These are phyloP conservation scores for Delichon dasypus DNA, from an alignment of 2,797 vertebrate species.

Conservation along the genomic window DNA sequence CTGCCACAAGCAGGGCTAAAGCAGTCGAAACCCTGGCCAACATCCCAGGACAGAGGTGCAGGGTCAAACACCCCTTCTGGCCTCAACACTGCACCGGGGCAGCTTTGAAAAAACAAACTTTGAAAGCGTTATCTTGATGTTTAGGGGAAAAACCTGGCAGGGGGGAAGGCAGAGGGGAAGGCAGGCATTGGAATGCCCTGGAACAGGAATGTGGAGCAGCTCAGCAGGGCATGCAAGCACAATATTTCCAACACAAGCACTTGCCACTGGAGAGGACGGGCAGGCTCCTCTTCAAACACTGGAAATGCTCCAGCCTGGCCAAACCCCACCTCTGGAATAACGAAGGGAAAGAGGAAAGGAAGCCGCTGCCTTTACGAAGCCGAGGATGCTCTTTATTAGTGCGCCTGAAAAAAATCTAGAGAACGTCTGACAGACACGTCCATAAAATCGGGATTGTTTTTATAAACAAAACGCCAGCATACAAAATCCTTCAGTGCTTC, in stretches of 20 bases:
- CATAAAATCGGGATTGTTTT: conserved; percentile 5
- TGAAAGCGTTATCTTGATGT: neutral
- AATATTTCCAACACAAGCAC: neutral
- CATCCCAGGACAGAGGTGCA: fast-evolving
- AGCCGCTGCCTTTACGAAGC: conserved; percentile 55
- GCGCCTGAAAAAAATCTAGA: conserved; percentile 58
- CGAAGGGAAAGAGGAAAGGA: neutral
- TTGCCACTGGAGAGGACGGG: fast-evolving
- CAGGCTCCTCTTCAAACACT: neutral
- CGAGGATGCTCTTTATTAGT: conserved; percentile 74
- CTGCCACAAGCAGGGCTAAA: neutral
- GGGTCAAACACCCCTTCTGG: neutral
- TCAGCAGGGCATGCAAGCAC: fast-evolving
- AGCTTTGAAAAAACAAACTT: fast-evolving
- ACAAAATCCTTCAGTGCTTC: conserved; percentile 64
- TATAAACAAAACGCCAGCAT: conserved; percentile 64
- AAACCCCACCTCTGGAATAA: neutral
- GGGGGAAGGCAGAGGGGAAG: no score
- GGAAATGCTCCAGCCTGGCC: neutral
- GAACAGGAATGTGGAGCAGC: neutral
- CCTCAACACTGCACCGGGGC: neutral
- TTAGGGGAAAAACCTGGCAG: neutral
- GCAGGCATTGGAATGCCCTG: neutral
- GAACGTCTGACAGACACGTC: conserved; percentile 50
- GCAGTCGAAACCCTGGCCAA: fast-evolving